Evolutionary conservation across 2,888 invertebrate genomes (phyloP).

Genomic region (Busseola fusca): DNA sequence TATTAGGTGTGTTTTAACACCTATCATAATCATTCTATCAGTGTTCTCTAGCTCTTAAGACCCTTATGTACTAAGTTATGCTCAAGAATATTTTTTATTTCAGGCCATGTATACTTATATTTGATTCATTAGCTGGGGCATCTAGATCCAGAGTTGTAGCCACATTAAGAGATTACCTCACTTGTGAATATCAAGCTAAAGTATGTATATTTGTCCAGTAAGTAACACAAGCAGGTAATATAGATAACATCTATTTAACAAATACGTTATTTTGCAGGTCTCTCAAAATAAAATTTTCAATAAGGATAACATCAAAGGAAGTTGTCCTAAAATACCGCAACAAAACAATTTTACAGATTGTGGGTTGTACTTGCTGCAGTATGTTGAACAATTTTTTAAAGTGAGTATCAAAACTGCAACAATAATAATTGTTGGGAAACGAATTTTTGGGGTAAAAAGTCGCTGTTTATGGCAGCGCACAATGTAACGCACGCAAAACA

Average conservation of each 20-base stretch:
- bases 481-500: not conserved
- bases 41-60: constrained; percentile 10
- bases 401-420: constrained; percentile 76
- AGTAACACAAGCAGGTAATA: constrained; percentile 1
- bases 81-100: constrained; percentile 69
- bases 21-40: constrained; percentile 12
- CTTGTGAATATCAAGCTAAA: constrained; percentile 95
- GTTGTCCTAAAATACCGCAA: constrained; percentile 97
- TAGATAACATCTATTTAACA: constrained; percentile 12
- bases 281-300: constrained; percentile 92
- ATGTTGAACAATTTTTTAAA: constrained; percentile 98
- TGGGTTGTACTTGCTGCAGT: constrained; percentile 98
- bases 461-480: not conserved
- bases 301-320: constrained; percentile 95
- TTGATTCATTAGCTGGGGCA: constrained; percentile 96
- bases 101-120: constrained; percentile 97
- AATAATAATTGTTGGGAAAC: not conserved
- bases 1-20: constrained; percentile 53
- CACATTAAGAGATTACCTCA: constrained; percentile 96
- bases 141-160: constrained; percentile 95
- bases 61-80: constrained; percentile 3
- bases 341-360: constrained; percentile 99
- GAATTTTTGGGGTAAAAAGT: not conserved
- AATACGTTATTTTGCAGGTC: constrained; percentile 75
- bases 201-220: constrained; percentile 70